These are phyloP conservation scores for Ephydatia muelleri DNA, from an alignment of 37 sponge, comb jelly and placozoan genomes.

Conservation along the genomic window DNA sequence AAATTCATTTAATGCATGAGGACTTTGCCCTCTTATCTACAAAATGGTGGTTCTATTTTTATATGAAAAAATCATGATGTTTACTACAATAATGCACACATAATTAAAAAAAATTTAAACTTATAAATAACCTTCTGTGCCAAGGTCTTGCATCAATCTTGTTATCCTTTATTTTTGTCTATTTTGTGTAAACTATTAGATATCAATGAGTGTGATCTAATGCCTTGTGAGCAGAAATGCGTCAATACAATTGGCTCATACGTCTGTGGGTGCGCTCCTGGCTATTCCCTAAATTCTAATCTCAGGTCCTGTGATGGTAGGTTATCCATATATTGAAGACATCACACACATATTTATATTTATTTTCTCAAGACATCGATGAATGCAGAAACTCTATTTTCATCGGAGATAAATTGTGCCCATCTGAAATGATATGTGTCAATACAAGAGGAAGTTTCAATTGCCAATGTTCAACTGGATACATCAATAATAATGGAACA, in stretches of 20 bases:
- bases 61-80: too few species aligned
- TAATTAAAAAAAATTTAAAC: too few species aligned
- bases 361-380: not conserved
- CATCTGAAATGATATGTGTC: not conserved
- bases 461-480: not conserved
- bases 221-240: conserved; percentile 54
- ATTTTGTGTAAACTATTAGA: not conserved
- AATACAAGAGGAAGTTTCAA: not conserved
- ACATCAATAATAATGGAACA: not conserved
- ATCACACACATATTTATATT: not conserved
- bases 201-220: conserved; percentile 42
- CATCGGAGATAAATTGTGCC: not conserved
- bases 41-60: too few species aligned
- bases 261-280: conserved; percentile 33
- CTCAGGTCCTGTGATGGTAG: not conserved
- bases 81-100: too few species aligned
- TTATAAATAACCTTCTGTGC: not conserved
- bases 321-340: not conserved
- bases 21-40: too few species aligned
- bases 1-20: too few species aligned
- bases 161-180: too few species aligned
- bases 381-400: not conserved
- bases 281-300: conserved; percentile 11
- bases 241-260: conserved; percentile 48
- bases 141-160: not conserved